These are phyloP conservation scores for Brachionus sp. DNA, from an alignment of 1,140 invertebrate genomes.

Conservation along the genomic window DNA sequence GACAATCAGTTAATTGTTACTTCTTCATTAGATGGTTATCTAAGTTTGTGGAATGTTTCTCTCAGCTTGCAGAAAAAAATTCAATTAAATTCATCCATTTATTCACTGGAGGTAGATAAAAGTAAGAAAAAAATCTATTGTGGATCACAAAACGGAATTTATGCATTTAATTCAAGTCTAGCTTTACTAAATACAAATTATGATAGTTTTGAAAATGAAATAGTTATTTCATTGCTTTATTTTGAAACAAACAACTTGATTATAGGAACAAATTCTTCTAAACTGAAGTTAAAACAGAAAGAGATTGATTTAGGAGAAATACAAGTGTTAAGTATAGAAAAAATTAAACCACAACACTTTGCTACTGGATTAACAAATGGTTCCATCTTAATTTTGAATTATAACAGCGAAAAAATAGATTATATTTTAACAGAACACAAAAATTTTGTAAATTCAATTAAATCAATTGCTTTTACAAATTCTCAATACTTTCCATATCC, in stretches of 20 bases:
- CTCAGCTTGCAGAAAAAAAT: background rate
- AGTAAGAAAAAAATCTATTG: background rate
- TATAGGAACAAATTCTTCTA: background rate
- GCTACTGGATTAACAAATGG: background rate
- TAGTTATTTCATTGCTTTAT: background rate
- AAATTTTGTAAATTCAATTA: background rate
- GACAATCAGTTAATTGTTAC: background rate
- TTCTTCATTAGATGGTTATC: background rate
- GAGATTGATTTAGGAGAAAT: background rate
- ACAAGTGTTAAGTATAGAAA: background rate
- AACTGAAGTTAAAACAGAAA: background rate
- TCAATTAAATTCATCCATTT: background rate
- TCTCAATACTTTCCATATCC: background rate
- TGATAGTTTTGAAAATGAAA: background rate
- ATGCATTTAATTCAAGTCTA: background rate
- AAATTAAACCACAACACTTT: background rate
- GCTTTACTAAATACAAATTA: background rate
- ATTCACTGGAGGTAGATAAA: background rate
- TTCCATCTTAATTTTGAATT: background rate
- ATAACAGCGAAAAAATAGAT: background rate
- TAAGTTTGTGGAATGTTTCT: background rate
- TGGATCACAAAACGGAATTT: background rate
- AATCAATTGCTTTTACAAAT: background rate
- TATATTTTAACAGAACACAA: background rate
- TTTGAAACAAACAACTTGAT: background rate